Evolutionary conservation across 2,797 vertebrate genomes (phyloP), one percentile per base, ranked within the genome.

Genomic region (Catostomus latipinnis): DNA sequence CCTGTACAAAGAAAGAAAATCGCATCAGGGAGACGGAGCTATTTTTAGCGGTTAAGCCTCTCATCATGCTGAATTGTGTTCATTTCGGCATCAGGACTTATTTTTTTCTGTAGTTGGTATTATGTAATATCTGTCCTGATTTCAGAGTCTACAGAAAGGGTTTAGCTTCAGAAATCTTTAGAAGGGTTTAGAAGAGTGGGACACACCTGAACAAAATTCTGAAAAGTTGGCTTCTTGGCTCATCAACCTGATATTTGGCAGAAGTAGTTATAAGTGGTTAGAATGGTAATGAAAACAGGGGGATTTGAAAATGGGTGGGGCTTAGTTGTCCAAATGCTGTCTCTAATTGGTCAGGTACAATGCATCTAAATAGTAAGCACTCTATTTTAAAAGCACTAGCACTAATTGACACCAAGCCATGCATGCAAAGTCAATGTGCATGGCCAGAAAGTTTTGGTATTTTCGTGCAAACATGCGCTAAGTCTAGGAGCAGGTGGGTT

Each of bases 1-100:
- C 71, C 74, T 53, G 62, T 63, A 83, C 79, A 84, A 86, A 80
- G 80, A 56, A 80, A 71, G 46, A 85, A 83, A 85, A 88, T 83
- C 66, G 12, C 79, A 78, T 85, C 80, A 84, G 81, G 83, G 81
- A 66, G 82, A 81, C 52, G 49, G 69, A 62, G 70, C 81, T 87
- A 84, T 86, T 88, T 89, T 87, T 84, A 86, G 82, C 63, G 16
- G 63, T 76, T 71, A 81, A 84, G 71, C 82, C 8, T 63, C 83
- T 85, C 76, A 73, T 80, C 85, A 87, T 77, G 81, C 76, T 74
- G 71, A 82, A 71, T 85, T 85, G 76, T 78, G 76, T 71, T 86
- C 66, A 85, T 83, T 86, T 86, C 80, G 76, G 80, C 76, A 86
- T 88, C 67, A 74, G 76, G 66, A 82, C 74, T 73, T 75, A 16